Evolutionary conservation across 2,888 invertebrate genomes (phyloP), one percentile per base, ranked within the genome.

Genomic region (Nymphalis c-album): DNA sequence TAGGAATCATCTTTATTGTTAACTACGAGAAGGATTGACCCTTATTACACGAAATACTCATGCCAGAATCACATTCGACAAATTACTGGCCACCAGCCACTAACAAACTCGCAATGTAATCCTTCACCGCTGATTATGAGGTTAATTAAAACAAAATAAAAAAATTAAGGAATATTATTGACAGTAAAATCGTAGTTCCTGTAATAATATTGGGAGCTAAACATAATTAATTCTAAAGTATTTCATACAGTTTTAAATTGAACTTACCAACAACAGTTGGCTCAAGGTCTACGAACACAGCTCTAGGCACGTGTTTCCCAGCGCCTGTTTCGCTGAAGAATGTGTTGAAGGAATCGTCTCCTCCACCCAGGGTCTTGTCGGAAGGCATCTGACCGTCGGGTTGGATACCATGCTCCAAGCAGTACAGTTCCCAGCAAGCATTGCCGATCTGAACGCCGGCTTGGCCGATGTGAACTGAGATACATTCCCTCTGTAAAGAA

Each of bases 211-310:
- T 40, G 40, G 13, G 40, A 40, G 35, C 35, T 40, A 40, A 40
- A 40, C 40, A 13, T 13, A 13, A 40, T 40, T 2, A 40, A 40
- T 40, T 40, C 13, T 4, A 40, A 40, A 13, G 26, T 31, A 31
- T 31, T 40, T 40, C 3, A 40, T 40, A 4, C 4, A 40, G 3
- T 13, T 40, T 40, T 4, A 4, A 13, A 51, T 22, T 13, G 16
- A 10, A 55, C 90, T 93, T 82, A 96, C 97, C 96, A 66, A 98
- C 97, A 48, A 98, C 98, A 75, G 98, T 98, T 67, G 98, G 98
- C 85, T 98, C 98, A 78, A 98, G 93, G 83, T 98, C 98, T 8
- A 98, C 96, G 81, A 97, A 97, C 50, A 98, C 96, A 0, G 96
- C 97, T 64, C 98, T 93, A 0, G 98, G 98, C 35, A 98, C 97